phyloP scores from a whole-genome alignment of 2,797 vertebrate species.

The Gallirallus australis region DNA sequence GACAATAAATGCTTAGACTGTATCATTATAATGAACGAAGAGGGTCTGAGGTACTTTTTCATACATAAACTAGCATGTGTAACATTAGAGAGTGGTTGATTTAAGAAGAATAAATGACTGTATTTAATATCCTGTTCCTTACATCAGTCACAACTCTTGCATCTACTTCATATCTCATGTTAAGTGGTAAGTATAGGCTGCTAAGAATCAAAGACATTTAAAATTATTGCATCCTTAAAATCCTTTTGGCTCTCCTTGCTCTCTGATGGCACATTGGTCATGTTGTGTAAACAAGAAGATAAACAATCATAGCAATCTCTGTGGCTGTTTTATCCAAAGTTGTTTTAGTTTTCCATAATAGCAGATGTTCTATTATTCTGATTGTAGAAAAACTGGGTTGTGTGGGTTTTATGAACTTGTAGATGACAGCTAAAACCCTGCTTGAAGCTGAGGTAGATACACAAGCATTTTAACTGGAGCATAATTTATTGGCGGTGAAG shows the following conservation, averaged over 20 bases:
- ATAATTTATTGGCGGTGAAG: neutral
- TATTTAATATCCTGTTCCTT: neutral
- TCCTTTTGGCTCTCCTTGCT: neutral
- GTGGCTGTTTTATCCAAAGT: neutral
- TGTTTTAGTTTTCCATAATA: neutral
- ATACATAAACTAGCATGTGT: neutral
- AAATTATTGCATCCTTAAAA: neutral
- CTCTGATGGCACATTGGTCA: neutral
- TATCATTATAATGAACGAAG: neutral
- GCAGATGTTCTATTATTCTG: neutral
- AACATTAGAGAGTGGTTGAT: neutral
- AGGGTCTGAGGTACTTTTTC: neutral
- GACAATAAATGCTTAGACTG: neutral
- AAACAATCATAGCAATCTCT: neutral
- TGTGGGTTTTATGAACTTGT: neutral
- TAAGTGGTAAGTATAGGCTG: neutral
- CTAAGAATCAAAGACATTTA: neutral
- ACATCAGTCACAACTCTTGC: neutral
- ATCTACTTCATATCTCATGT: neutral
- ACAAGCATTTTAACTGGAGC: neutral
- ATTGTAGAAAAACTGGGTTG: neutral
- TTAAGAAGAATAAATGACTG: neutral
- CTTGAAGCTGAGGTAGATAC: neutral
- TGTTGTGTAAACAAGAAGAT: accelerated
- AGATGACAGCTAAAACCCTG: neutral